phyloP scores from a whole-genome alignment of 1,140 invertebrate genomes.

The Hypothenemus hampei region DNA sequence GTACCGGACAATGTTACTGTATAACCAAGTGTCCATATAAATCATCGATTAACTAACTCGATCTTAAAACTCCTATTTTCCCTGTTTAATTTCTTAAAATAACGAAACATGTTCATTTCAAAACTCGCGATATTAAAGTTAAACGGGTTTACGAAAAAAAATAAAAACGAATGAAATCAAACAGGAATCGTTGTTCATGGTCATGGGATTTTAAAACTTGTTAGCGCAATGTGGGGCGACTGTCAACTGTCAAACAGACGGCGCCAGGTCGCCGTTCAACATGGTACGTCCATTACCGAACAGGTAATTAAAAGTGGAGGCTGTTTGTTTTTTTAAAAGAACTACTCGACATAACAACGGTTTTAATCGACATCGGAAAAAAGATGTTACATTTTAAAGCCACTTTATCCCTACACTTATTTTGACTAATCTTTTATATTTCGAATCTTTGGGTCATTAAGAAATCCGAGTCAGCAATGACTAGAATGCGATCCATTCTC shows the following conservation, averaged over 20 bases:
- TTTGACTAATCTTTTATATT: conserved; percentile 31
- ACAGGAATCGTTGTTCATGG: too few species aligned
- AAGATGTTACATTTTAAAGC: conserved; percentile 30
- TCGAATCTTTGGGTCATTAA: conserved; percentile 18
- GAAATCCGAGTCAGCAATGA: too few species aligned
- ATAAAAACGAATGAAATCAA: conserved; percentile 3
- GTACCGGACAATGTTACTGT: too few species aligned
- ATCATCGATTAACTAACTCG: too few species aligned
- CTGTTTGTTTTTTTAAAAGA: conserved; percentile 43
- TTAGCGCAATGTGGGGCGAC: conserved; percentile 41
- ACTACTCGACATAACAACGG: conserved; percentile 42
- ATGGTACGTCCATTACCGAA: conserved; percentile 45
- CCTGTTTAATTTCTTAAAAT: too few species aligned
- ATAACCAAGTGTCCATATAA: too few species aligned
- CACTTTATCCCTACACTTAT: conserved; percentile 28
- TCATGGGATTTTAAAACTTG: conserved; percentile 33
- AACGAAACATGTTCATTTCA: too few species aligned
- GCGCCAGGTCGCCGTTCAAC: conserved; percentile 43
- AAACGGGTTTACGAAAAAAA: too few species aligned
- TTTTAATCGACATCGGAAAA: conserved; percentile 43
- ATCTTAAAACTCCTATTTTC: too few species aligned
- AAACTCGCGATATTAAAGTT: too few species aligned
- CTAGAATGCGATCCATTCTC: too few species aligned
- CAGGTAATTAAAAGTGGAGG: conserved; percentile 45
- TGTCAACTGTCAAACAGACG: conserved; percentile 40